Evolutionary conservation across 2,113 vertebrate genomes (phyloP), one percentile per base, ranked within the genome.

Genomic region (Mirounga angustirostris): DNA sequence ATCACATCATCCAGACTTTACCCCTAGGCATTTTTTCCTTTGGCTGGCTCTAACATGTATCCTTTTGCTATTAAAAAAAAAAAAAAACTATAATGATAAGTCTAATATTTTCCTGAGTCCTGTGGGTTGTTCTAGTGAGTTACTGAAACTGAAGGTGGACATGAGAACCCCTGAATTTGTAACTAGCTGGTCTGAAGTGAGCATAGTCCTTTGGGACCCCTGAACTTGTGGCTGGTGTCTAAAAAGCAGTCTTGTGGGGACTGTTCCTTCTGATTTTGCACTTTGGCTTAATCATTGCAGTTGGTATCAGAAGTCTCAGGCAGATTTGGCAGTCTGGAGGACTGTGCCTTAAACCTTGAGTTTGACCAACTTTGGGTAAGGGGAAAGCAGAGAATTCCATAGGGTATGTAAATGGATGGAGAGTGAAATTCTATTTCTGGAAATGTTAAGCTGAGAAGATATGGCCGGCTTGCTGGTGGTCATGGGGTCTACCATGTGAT

Each of bases 401-500:
- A 33, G 6, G 15, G 40, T 85, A 73, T 16, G 56, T 84, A 65
- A 74, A 28, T 93, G 16, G 30, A 21, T 40, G 16, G 73, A 73
- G 36, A 52, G 56, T 9, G 65, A 90, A 93, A 40, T 89, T 80
- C 63, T 74, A 10, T 76, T 95, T 65, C 15, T 90, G 26, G 33
- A 90, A 79, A 59, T 63, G 30, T 89, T 97, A 84, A 79, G 30
- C 91, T 80, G 63, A 33, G 86, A 95, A 59, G 56, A 15, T 74
- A 26, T 81, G n/a, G 15, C 52, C 93, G 36, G 21, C 30, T 93
- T 90, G 56, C 30, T 52, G 50, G 21, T 86, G 46, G 12, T 65
- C 26, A 7, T 67, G 43, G 59, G 74, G 63, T 26, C 46, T 82
- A 88, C 83, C 50, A 18, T 33, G 43, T 84, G 59, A 40, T 33